phyloP scores from a whole-genome alignment of 2,797 vertebrate species.

The Poeciliopsis infans region DNA sequence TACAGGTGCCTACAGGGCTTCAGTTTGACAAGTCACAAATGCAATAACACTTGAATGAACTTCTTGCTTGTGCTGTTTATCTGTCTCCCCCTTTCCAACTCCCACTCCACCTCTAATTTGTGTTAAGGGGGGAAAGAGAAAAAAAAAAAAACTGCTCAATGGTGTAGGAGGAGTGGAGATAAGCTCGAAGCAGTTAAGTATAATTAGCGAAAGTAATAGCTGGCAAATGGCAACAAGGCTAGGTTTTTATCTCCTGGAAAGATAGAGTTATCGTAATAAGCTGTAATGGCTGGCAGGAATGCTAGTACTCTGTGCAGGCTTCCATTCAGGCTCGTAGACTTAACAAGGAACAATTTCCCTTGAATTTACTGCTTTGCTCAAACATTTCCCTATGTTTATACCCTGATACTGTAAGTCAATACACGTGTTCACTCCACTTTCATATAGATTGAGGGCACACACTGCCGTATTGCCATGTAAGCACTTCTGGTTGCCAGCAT shows the following conservation, averaged over 20 bases:
- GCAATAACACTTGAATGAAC: constrained; percentile 83
- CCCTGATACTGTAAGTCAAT: constrained; percentile 78
- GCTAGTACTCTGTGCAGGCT: constrained; percentile 76
- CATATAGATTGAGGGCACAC: constrained; percentile 67
- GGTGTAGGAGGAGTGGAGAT: constrained; percentile 87
- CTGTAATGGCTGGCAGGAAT: constrained; percentile 84
- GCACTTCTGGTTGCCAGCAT: constrained; percentile 78
- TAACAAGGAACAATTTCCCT: constrained; percentile 84
- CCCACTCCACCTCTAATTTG: constrained; percentile 80
- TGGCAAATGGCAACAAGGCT: constrained; percentile 84
- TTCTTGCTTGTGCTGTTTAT: constrained; percentile 78
- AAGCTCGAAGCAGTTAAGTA: constrained; percentile 89
- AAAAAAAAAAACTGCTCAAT: constrained; percentile 84
- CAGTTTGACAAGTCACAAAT: constrained; percentile 78
- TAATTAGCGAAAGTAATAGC: constrained; percentile 91
- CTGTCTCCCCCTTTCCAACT: constrained; percentile 77
- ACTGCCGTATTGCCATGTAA: constrained; percentile 71
- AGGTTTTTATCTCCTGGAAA: constrained; percentile 85
- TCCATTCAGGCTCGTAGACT: constrained; percentile 80
- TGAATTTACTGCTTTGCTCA: constrained; percentile 81
- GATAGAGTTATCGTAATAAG: constrained; percentile 86
- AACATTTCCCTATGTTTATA: constrained; percentile 80
- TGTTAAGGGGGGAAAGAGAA: constrained; percentile 81
- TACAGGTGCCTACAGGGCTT: constrained; percentile 72
- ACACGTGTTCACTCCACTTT: constrained; percentile 70